Conservation (phyloP, 2,888 invertebrate genomes). For the Heteropelma amictum region DNA sequence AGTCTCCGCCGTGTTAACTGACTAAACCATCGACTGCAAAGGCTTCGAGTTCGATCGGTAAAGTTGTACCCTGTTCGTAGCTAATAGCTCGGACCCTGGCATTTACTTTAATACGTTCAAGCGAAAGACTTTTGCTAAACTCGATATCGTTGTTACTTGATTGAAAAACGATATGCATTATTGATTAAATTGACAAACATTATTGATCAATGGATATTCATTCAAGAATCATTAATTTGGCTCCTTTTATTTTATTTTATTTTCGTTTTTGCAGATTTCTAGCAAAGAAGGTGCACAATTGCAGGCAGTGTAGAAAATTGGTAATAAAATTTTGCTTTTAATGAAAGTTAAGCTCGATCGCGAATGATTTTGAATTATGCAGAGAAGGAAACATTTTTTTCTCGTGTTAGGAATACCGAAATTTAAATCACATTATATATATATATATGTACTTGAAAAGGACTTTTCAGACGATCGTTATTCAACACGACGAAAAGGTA, state of each 20-base stretch:
- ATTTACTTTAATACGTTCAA: no score
- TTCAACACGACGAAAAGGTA: not conserved
- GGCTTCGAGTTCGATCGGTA: constrained; percentile 64
- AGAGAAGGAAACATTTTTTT: constrained; percentile 24
- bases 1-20: constrained; percentile 70
- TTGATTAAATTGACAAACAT: no score
- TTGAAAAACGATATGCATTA: no score
- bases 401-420: constrained; percentile 12
- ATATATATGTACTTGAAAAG: not conserved
- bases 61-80: constrained; percentile 52
- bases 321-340: constrained; percentile 61
- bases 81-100: not conserved
- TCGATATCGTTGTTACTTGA: not conserved
- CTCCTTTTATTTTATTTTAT: not conserved
- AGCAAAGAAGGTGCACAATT: constrained; percentile 18
- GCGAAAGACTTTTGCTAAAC: not conserved
- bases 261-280: not conserved
- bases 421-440: constrained; percentile 37
- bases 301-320: constrained; percentile 47
- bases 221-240: no score
- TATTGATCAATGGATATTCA: no score
- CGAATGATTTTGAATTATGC: constrained; percentile 67
- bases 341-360: constrained; percentile 26
- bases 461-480: constrained; percentile 32
- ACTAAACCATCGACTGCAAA: constrained; percentile 63